Conservation (phyloP, 2,113 vertebrate genomes). For the Montifringilla adamsi region DNA sequence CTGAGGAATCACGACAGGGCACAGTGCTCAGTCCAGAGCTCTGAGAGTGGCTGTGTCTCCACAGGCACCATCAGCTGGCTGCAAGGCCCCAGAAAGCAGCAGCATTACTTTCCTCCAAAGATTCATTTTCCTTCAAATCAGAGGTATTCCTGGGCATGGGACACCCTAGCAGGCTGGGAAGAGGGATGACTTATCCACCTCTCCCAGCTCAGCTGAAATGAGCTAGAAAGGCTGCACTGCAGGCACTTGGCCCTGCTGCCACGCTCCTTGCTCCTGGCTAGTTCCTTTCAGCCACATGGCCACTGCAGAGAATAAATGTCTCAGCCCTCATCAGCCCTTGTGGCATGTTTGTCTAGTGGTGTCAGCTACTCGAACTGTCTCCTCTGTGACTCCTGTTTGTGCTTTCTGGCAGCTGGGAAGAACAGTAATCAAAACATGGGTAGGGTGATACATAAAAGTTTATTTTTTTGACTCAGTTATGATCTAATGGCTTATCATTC, state of each 20-base stretch:
- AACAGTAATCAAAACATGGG: conserved; percentile 22
- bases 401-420: conserved; percentile 33
- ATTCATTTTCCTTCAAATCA: not conserved
- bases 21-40: not conserved
- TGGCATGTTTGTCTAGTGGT: not conserved
- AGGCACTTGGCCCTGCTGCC: not conserved
- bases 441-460: conserved; percentile 28
- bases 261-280: not conserved
- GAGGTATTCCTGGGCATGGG: not conserved
- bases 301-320: not conserved
- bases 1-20: not conserved
- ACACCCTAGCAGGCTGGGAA: not conserved
- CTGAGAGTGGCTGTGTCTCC: not conserved
- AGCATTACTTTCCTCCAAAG: not conserved
- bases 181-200: not conserved
- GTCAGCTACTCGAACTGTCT: conserved; percentile 33
- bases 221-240: not conserved
- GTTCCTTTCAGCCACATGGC: not conserved
- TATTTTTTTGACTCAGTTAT: conserved; percentile 35
- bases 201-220: not conserved
- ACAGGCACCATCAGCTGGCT: not conserved
- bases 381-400: conserved; percentile 2
- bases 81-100: not conserved
- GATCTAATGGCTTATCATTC: conserved; percentile 61
- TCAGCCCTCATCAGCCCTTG: not conserved